These are phyloP conservation scores for Agrotis segetum DNA, from an alignment of 2,888 invertebrate genomes.

Conservation along the genomic window DNA sequence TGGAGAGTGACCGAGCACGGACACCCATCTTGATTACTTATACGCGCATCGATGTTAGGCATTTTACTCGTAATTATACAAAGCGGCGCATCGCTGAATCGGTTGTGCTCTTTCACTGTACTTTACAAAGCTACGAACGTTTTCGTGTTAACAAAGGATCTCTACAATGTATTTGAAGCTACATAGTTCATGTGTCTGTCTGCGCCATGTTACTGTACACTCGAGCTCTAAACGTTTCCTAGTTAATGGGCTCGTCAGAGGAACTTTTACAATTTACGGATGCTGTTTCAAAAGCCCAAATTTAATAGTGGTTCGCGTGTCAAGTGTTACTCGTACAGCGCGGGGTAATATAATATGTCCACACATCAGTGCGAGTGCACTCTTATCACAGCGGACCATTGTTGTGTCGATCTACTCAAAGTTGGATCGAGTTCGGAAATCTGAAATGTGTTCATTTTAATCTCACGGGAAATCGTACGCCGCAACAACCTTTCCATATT, in stretches of 20 bases:
- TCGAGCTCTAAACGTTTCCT: constrained; percentile 38
- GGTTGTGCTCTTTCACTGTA: neutral
- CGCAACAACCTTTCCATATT: constrained; percentile 80
- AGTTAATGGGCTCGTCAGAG: constrained; percentile 65
- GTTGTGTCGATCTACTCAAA: constrained; percentile 66
- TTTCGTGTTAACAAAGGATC: constrained; percentile 5
- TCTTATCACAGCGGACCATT: constrained; percentile 70
- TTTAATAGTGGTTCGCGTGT: constrained; percentile 68
- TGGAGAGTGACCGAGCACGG: constrained; percentile 18
- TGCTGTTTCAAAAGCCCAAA: constrained; percentile 67
- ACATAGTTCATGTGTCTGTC: constrained; percentile 3
- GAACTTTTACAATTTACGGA: constrained; percentile 70
- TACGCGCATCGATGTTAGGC: constrained; percentile 5
- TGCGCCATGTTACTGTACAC: constrained; percentile 19
- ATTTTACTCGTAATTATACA: constrained; percentile 5
- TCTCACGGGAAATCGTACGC: constrained; percentile 80
- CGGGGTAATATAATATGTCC: constrained; percentile 59
- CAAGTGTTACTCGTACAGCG: constrained; percentile 49
- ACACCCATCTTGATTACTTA: constrained; percentile 39
- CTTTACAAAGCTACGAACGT: constrained; percentile 19
- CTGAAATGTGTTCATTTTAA: constrained; percentile 76
- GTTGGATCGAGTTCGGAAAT: constrained; percentile 69
- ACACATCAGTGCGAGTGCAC: constrained; percentile 63
- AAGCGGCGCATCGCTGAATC: neutral
- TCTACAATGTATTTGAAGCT: constrained; percentile 11